These are phyloP conservation scores for Spodoptera litura DNA, from an alignment of 1,140 invertebrate genomes.

Conservation along the genomic window DNA sequence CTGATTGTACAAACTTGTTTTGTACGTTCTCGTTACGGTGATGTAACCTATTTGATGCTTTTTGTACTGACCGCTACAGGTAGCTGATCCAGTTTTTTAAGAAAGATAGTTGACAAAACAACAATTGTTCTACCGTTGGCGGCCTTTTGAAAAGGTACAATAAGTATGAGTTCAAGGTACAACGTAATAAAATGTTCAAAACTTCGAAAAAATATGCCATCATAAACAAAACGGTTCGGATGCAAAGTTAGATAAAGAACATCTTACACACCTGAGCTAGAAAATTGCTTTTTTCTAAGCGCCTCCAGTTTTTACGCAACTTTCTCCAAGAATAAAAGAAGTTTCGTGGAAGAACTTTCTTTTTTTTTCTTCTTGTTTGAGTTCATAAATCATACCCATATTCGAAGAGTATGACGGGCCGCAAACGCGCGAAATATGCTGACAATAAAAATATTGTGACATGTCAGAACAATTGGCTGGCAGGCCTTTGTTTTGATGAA, in stretches of 20 bases:
- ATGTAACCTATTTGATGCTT: conserved; percentile 14
- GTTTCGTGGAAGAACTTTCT: conserved; percentile 83
- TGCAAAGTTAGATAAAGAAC: conserved; percentile 86
- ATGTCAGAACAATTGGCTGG: conserved; percentile 63
- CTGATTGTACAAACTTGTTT: conserved; percentile 48
- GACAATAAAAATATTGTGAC: conserved; percentile 83
- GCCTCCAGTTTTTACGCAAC: conserved; percentile 85
- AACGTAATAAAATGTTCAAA: conserved; percentile 85
- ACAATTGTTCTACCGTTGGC: conserved; percentile 71
- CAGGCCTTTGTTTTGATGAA: conserved; percentile 66
- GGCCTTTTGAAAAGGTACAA: conserved; percentile 69
- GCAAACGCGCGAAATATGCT: conserved; percentile 69
- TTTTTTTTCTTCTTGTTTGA: conserved; percentile 68
- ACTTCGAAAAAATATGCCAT: conserved; percentile 83
- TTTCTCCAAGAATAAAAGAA: conserved; percentile 85
- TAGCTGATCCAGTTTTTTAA: conserved; percentile 70
- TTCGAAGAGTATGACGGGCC: conserved; percentile 71
- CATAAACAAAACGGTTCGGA: conserved; percentile 85
- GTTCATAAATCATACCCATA: conserved; percentile 75
- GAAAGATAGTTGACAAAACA: conserved; percentile 78
- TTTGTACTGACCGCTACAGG: conserved; percentile 60
- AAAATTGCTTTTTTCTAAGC: conserved; percentile 86
- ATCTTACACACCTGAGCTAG: conserved; percentile 86
- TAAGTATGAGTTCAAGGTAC: conserved; percentile 74
- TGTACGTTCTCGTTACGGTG: conserved; percentile 30